Base-by-base conservation (phyloP, 2,113 vertebrate species). In the Empidonax alnorum region DNA sequence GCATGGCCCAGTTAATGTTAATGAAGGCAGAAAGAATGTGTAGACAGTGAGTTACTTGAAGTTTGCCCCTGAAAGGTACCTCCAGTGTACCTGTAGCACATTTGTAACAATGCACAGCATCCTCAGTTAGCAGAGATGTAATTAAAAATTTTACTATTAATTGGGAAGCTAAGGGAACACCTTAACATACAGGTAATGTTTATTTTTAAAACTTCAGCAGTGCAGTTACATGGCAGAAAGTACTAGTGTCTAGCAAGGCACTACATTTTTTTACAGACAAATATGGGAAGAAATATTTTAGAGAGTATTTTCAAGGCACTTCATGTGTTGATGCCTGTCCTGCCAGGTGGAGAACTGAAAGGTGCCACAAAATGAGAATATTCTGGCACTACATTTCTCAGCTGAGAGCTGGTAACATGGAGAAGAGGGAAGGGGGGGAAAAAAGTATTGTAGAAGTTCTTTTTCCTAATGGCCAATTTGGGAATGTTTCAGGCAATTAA, bases 401-500 rank as follows among this genome's bases (percentile, higher is more conserved):
- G 27, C n/a, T 92, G 27, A 69, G 69, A 25, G 27, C 52, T 92
- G 31, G n/a, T 46, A 66, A 80, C 86, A 87, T 49, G 39, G 33
- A 65, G 31, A 96, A 87, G 55, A 84, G 21, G 17, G 2, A 2
- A 65, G 35, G 16, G 4, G 4, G 7, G 10, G 19, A 69, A 92
- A 65, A 90, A 97, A 90, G 81, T 81, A 63, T 61, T 96, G 85
- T 37, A 75, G 77, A 76, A 28, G 82, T 80, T 95, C 91, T 89
- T 90, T 85, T 42, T 87, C n/a, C 9, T 93, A 93, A 96, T 78
- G 80, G 41, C 28, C n/a, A 95, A 41, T 91, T 73, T 92, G 88
- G 69, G 66, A 97, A 65, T 74, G 78, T 39, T 96, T 97, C 80
- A 96, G 67, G 76, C 92, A 98, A 97, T 97, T 97, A 98, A 89